Evolutionary conservation across 1,140 invertebrate genomes (phyloP).

Genomic region (Archivesica marissinica): DNA sequence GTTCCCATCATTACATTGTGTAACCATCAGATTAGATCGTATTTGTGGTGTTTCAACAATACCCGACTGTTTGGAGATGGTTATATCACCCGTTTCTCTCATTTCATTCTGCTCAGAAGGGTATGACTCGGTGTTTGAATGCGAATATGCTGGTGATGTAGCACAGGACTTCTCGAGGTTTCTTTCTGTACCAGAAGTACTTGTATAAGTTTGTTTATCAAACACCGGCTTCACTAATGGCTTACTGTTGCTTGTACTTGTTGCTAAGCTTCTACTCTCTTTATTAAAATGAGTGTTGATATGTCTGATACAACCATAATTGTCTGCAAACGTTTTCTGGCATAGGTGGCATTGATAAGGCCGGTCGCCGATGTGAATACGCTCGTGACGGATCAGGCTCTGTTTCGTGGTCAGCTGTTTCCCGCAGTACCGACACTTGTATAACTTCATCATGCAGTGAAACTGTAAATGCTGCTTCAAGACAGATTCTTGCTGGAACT

Average conservation of each 20-base stretch:
- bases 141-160: not conserved
- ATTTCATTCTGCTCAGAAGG: not conserved
- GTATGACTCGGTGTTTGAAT: not conserved
- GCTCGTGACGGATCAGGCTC: conserved; percentile 56
- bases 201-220: not conserved
- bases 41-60: not conserved
- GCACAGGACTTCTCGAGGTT: not conserved
- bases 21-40: not conserved
- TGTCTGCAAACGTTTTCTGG: conserved; percentile 57
- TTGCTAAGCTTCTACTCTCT: conserved; percentile 1
- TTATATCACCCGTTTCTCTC: not conserved
- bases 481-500: conserved; percentile 29
- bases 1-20: not conserved
- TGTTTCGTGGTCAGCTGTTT: conserved; percentile 53
- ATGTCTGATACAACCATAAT: conserved; percentile 53
- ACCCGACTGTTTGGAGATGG: not conserved
- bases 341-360: conserved; percentile 60
- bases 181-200: not conserved
- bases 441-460: conserved; percentile 58
- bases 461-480: conserved; percentile 53
- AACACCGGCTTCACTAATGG: not conserved
- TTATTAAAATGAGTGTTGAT: conserved; percentile 52
- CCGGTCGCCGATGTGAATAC: conserved; percentile 58
- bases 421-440: conserved; percentile 58
- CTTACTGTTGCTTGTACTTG: not conserved